Base-by-base conservation (phyloP, 2,888 invertebrate species). In the Leucophenga maculata region DNA sequence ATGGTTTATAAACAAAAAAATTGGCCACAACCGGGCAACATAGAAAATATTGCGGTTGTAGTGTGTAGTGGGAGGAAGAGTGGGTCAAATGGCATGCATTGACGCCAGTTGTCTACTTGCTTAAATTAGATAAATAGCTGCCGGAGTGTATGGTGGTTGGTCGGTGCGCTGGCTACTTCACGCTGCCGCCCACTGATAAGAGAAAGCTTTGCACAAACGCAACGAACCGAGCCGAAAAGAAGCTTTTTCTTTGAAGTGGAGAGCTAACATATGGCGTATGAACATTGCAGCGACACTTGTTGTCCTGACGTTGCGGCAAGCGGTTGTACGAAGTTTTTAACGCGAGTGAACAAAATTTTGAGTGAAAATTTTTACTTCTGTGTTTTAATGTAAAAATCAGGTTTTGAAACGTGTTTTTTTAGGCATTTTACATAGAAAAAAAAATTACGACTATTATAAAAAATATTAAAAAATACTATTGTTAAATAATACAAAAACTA, bases 271-370 rank as follows among this genome's bases (percentile, higher is more conserved):
- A 80, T 80, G 80, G 82, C 39, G 11, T 39, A 39, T 8, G 8
- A 39, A 39, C 11, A 9, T 9, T 39, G 39, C 39, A 39, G 67
- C 72, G 74, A 69, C 84, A 82, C 82, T 84, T 71, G 72, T 77
- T 75, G 78, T 82, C 83, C 84, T 82, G 80, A 73, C 80, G 82
- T 80, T 77, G 81, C 73, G 76, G 75, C 75, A 75, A 77, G 67
- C 77, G 75, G 85, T 83, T 77, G 72, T 57, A 60, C 16, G 8
- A 9, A 8, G 39, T 32, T 32, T 32, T 32, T 32, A 6, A 32
- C 11, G 39, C 39, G 39, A 11, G n/a, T n/a, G n/a, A n/a, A n/a
- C n/a, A n/a, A 26, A 26, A 52, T 60, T 11, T 6, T 31, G 52
- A 4, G 14, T 46, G 44, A 59, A 59, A 32, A 9, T 6, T 2